These are phyloP conservation scores for Drosophila putrida DNA, from an alignment of 2,888 invertebrate genomes.

Conservation along the genomic window DNA sequence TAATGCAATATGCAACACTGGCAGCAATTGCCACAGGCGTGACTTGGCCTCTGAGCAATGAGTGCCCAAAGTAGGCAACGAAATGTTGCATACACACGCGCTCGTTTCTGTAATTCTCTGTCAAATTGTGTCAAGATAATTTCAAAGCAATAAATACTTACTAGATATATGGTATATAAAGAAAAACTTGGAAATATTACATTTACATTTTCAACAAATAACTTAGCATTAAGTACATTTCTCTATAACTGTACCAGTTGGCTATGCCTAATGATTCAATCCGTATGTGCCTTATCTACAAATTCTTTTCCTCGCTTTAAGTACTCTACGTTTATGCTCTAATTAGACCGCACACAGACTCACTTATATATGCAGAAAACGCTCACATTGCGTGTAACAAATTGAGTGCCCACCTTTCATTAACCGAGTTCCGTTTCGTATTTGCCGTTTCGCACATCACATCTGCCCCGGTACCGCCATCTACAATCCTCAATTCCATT, in stretches of 20 bases:
- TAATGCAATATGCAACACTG: constrained; percentile 45
- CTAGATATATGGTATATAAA: too few species aligned
- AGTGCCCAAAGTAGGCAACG: constrained; percentile 36
- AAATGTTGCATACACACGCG: constrained; percentile 8
- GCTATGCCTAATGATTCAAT: constrained; percentile 35
- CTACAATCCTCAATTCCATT: constrained; percentile 13
- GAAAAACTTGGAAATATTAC: not conserved
- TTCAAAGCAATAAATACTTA: not conserved
- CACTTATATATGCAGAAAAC: constrained; percentile 18
- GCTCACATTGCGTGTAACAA: constrained; percentile 52
- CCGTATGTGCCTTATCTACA: constrained; percentile 38
- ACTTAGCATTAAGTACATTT: constrained; percentile 14
- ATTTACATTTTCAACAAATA: not conserved
- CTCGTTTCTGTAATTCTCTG: not conserved
- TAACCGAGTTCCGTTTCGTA: constrained; percentile 44
- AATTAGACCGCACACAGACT: constrained; percentile 58
- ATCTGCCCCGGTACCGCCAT: constrained; percentile 12
- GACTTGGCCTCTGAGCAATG: constrained; percentile 9
- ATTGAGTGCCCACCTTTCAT: constrained; percentile 65
- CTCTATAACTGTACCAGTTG: constrained; percentile 11
- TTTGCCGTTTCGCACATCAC: constrained; percentile 31
- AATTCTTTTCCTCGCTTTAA: constrained; percentile 5
- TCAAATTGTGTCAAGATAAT: constrained; percentile 8
- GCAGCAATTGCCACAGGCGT: constrained; percentile 6
- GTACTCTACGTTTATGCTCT: constrained; percentile 50